These are phyloP conservation scores for Xiphorhynchus elegans DNA, from an alignment of 2,113 vertebrate species.

Conservation along the genomic window DNA sequence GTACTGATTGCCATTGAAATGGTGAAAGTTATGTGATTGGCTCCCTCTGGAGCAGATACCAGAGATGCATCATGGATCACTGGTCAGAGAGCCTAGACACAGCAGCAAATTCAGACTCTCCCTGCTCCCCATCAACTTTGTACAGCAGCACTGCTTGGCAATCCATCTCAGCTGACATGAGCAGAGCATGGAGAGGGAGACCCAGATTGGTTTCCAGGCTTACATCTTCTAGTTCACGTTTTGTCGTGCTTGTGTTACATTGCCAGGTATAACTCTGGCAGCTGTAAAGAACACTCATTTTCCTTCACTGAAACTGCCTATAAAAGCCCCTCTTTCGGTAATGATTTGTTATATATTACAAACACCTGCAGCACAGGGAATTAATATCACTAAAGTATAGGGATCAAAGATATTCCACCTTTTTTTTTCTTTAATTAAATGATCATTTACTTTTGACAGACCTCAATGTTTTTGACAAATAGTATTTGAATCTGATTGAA, in stretches of 20 bases:
- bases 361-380: conserved; percentile 56
- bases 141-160: conserved; percentile 3
- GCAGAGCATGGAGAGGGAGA: not conserved
- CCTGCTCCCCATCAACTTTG: not conserved
- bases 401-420: conserved; percentile 67
- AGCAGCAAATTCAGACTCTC: conserved; percentile 2
- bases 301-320: conserved; percentile 1
- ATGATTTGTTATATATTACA: conserved; percentile 54
- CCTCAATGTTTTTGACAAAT: conserved; percentile 70
- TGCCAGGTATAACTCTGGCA: conserved; percentile 56
- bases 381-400: conserved; percentile 70
- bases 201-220: not conserved
- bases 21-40: conserved; percentile 51
- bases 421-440: conserved; percentile 60
- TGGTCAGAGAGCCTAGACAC: conserved; percentile 19
- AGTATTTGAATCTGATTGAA: conserved; percentile 69
- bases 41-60: conserved; percentile 54
- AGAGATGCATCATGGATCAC: conserved; percentile 41
- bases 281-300: conserved; percentile 54
- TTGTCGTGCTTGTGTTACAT: conserved; percentile 22
- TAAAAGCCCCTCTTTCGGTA: conserved; percentile 56
- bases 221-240: conserved; percentile 1
- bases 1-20: conserved; percentile 58
- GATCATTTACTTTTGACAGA: conserved; percentile 69
- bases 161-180: not conserved